phyloP scores from a whole-genome alignment of 2,797 vertebrate species.

The Eospalax fontanierii region DNA sequence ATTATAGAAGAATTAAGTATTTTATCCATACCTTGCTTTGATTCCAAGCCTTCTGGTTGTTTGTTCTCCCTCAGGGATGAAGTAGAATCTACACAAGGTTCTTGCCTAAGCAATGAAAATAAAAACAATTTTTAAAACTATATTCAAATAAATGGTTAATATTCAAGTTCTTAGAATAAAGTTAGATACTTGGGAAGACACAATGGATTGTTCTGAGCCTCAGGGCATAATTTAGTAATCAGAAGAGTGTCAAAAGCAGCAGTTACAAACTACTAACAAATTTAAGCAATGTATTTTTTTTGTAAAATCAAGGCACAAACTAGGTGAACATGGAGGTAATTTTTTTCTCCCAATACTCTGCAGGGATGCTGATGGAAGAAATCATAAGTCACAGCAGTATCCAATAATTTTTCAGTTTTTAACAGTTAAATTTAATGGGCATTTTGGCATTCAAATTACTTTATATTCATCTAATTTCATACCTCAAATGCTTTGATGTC shows the following conservation, averaged over 20 bases:
- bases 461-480: conserved; percentile 82
- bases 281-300: conserved; percentile 17
- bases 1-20: conserved; percentile 50
- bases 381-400: conserved; percentile 75
- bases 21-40: conserved; percentile 93
- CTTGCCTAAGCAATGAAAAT: conserved; percentile 91
- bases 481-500: conserved; percentile 66
- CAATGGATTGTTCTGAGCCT: conserved; percentile 15
- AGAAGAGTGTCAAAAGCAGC: conserved; percentile 14
- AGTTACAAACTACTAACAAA: conserved; percentile 45
- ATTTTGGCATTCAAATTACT: conserved; percentile 77
- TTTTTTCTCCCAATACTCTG: conserved; percentile 42
- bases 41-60: conserved; percentile 91
- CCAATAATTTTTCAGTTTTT: conserved; percentile 71
- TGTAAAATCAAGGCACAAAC: conserved; percentile 57
- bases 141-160: conserved; percentile 61
- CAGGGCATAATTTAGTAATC: background rate
- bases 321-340: background rate
- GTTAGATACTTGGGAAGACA: conserved; percentile 49
- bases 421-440: conserved; percentile 27
- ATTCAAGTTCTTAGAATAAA: conserved; percentile 58
- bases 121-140: conserved; percentile 77
- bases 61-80: conserved; percentile 93
- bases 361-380: conserved; percentile 61
- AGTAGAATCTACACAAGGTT: conserved; percentile 95